Conservation (phyloP, 2,113 vertebrate genomes). For the Cavia porcellus region DNA sequence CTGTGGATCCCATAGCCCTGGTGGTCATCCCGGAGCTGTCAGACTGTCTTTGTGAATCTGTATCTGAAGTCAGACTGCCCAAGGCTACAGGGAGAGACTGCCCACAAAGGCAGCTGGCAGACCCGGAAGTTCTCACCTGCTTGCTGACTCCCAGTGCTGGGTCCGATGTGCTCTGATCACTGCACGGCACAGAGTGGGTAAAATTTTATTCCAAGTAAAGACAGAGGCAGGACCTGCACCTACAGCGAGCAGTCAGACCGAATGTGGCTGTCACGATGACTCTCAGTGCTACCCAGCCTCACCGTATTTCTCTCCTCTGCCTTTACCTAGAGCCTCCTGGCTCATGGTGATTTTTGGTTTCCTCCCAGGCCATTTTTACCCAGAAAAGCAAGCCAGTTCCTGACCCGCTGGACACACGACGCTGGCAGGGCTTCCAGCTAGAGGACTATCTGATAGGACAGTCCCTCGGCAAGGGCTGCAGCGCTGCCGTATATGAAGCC, state of each 20-base stretch:
- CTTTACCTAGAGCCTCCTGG: background rate
- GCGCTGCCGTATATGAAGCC: slow-evolving; percentile 93
- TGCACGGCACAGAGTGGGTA: background rate
- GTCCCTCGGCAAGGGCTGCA: slow-evolving; percentile 95
- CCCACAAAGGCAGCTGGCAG: background rate
- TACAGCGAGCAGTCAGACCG: background rate
- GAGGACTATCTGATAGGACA: slow-evolving; percentile 95
- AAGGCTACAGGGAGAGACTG: too few relatives aligned
- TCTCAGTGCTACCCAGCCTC: background rate
- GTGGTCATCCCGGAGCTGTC: background rate
- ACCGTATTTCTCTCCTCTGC: background rate
- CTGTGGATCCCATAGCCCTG: background rate
- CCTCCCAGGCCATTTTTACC: slow-evolving; percentile 90
- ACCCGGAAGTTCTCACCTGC: background rate
- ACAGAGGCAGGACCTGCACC: background rate
- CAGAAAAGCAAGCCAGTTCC: slow-evolving; percentile 89
- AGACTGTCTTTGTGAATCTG: background rate
- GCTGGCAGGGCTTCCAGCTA: slow-evolving; percentile 92
- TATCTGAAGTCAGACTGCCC: background rate
- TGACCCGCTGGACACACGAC: slow-evolving; percentile 83
- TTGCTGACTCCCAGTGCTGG: background rate
- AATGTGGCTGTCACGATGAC: background rate
- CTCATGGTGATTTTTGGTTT: background rate
- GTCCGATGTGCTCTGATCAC: background rate
- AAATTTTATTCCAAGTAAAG: background rate